phyloP scores from a whole-genome alignment of 2,113 vertebrate genomes.

The Pheucticus melanocephalus region DNA sequence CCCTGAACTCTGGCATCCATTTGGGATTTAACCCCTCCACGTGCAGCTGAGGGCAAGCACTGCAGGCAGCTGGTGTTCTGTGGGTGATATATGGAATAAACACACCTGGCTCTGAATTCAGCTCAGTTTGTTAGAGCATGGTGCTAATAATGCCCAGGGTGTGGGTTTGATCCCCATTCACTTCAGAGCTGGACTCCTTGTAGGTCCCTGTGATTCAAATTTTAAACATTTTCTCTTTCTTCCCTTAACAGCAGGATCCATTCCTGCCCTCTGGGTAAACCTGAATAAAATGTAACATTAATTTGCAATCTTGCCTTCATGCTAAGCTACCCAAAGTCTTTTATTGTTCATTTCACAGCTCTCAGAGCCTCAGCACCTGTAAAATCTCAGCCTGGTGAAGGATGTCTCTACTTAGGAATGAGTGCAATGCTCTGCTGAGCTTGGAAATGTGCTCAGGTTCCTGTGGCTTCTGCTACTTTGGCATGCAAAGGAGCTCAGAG shows the following conservation, averaged over 20 bases:
- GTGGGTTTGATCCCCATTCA: neutral
- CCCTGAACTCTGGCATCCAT: neutral
- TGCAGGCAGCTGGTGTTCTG: neutral
- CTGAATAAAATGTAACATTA: neutral
- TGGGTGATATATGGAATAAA: neutral
- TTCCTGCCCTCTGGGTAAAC: neutral
- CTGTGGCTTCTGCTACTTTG: neutral
- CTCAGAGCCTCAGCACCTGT: neutral
- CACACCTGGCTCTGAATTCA: neutral
- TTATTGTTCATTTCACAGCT: slow-evolving; percentile 13
- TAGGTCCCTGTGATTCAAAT: neutral
- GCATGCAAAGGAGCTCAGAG: neutral
- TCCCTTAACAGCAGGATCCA: neutral
- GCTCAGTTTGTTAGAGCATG: neutral
- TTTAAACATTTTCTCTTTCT: neutral
- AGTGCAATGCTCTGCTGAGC: neutral
- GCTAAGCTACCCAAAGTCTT: neutral
- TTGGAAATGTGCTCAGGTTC: neutral
- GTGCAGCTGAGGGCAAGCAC: neutral
- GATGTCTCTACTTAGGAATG: neutral
- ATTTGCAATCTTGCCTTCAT: neutral
- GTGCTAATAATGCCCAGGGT: neutral
- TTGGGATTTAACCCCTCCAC: fast-evolving
- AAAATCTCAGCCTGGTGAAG: neutral
- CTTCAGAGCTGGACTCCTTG: neutral